Conservation (phyloP, 2,888 invertebrate genomes). For the Ophion costatus region DNA sequence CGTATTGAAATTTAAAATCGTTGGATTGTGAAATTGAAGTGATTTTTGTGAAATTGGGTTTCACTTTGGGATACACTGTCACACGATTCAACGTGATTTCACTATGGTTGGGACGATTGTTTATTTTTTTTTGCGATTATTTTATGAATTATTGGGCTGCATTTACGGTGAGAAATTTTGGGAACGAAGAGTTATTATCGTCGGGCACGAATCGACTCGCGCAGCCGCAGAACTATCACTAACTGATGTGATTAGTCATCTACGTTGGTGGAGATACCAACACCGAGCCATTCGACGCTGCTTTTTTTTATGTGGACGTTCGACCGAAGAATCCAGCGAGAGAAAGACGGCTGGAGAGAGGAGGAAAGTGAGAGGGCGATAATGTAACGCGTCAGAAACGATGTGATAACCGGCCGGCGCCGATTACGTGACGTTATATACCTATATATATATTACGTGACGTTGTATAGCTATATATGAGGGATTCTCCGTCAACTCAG, state of each 20-base stretch:
- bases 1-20: not conserved
- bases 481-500: too few relatives aligned
- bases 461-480: too few relatives aligned
- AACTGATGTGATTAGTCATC: constrained; percentile 23
- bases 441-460: not conserved
- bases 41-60: not conserved
- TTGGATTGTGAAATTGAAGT: not conserved
- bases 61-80: not conserved
- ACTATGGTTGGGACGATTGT: too few relatives aligned
- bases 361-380: not conserved
- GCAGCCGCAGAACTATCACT: constrained; percentile 37
- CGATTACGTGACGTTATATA: constrained; percentile 25
- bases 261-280: constrained; percentile 1
- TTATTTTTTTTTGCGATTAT: not conserved
- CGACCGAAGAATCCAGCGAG: constrained; percentile 14
- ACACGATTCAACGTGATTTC: too few relatives aligned
- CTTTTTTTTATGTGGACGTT: constrained; percentile 19
- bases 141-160: not conserved
- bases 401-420: constrained; percentile 27
- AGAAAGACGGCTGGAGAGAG: not conserved
- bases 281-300: constrained; percentile 29
- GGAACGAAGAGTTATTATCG: not conserved
- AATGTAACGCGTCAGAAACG: constrained; percentile 3
- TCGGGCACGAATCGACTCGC: constrained; percentile 21
- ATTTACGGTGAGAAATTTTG: not conserved